Evolutionary conservation across 2,797 vertebrate genomes (phyloP), one percentile per base, ranked within the genome.

Genomic region (Alectoris magna): DNA sequence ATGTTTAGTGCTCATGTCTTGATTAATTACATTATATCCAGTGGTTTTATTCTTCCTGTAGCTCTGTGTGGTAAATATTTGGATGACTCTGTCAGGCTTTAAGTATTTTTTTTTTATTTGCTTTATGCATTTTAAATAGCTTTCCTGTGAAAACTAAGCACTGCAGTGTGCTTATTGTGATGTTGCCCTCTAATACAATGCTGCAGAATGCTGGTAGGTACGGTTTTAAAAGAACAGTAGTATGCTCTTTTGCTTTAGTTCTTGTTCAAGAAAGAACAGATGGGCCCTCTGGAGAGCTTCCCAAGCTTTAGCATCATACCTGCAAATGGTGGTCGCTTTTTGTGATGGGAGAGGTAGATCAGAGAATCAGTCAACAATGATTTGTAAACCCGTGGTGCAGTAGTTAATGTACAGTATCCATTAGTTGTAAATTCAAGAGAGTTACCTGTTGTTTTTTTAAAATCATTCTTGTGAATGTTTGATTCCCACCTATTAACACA

Each of bases 101-200:
- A 87, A 94, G 26, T 91, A 74, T 69, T 55, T 68, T 74, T 34
- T 74, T 75, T 82, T 78, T 86, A 76, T 96, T 91, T 88, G 49
- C 71, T 79, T 88, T 88, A 63, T 88, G 74, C 38, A 49, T 94
- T 91, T 91, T 83, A 93, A 95, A 88, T 87, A 21, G 44, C 64
- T 84, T 88, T 69, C 59, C 82, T 74, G 62, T 91, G 87, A 73
- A 62, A 69, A 91, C 29, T 48, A 69, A 51, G 29, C 75, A 60
- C 83, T 87, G 87, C 46, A 80, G 77, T 74, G 29, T 24, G 48
- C 3, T 3, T 74, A 56, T 88, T 83, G 74, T 48, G 59, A 14
- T 75, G 66, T 26, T 82, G 4, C 21, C 90, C 11, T 64, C 55
- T 88, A 84, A 69, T 74, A 51, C 29, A 82, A 24, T 69, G 60